Base-by-base conservation (phyloP, 2,797 vertebrate genomes). In the Circus cinereus region DNA sequence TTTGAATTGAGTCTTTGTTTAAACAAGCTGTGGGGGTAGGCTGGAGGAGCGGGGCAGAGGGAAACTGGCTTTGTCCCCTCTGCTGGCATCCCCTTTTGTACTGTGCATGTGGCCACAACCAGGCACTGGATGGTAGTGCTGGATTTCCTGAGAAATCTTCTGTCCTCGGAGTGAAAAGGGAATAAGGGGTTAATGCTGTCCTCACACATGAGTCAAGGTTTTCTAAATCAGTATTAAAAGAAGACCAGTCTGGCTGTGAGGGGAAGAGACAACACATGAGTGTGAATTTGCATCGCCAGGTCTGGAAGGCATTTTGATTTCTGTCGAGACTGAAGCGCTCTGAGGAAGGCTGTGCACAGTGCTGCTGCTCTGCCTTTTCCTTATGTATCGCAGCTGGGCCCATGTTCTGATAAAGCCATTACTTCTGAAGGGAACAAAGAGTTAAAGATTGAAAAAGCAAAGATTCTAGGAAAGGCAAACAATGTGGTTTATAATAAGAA, bases 401-500 rank as follows among this genome's bases (percentile, higher is more conserved):
- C 73, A 22, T 8, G 5, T 29, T 91, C 50, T 45, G 29, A 32
- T 32, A 50, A 24, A 70, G 27, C 43, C 14, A 7, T 22, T 43
- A 6, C 32, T 53, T 50, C 36, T 29, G 54, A 50, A 57, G 9
- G 29, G 67, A 12, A 24, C 22, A 53, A 18, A 54, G 60, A 89
- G 85, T 65, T 51, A 54, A 91, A 89, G 51, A 38, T 57, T 45
- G 64, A 62, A 88, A 91, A 96, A 53, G 10, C 81, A 78, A 75
- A 63, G n/a, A 83, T 77, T 60, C 62, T 93, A 68, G 72, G 86
- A 56, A 93, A 94, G 83, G 21, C 26, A 78, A 96, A 74, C 48
- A 60, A 43, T 38, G 36, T 76, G 72, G 47, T 88, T 96, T 92
- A 79, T 73, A 93, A 93, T 86, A 90, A 80, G 48, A 65, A 74